Evolutionary conservation across 1,140 invertebrate species (phyloP).

Genomic region (Chironomus striatipennis): DNA sequence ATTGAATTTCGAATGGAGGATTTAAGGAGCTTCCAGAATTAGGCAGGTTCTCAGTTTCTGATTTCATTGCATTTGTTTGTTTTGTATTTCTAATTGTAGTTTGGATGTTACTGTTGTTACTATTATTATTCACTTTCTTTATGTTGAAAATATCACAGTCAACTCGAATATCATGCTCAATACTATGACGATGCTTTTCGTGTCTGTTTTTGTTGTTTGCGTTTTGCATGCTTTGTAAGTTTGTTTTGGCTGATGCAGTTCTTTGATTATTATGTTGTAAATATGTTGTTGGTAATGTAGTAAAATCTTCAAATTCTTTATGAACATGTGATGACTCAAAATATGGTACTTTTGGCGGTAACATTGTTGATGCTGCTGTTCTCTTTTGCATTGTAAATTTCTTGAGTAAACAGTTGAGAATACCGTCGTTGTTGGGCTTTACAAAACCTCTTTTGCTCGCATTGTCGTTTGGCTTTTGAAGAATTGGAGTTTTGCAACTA

Average conservation of each 20-base stretch:
- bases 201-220: not conserved
- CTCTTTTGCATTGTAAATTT: not conserved
- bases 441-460: not conserved
- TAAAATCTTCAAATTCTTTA: not conserved
- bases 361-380: too few relatives aligned
- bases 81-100: not conserved
- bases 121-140: not conserved
- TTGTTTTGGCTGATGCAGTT: not conserved
- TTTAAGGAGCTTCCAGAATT: not conserved
- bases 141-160: slow-evolving; percentile 1
- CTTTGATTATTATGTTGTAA: not conserved
- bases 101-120: not conserved
- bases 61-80: not conserved
- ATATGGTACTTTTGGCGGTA: not conserved
- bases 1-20: slow-evolving; percentile 11
- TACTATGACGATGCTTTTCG: not conserved
- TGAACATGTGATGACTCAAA: not conserved
- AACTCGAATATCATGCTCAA: not conserved
- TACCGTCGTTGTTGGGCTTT: not conserved
- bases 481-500: not conserved
- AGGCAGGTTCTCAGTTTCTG: not conserved
- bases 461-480: not conserved
- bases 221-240: too few relatives aligned
- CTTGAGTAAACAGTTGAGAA: not conserved
- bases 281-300: not conserved